A percentile compares a stretch with the other conserved stretches of the same genome.
Conservation (phyloP, 1,140 invertebrate genomes). For the Hesperophylax magnus region DNA sequence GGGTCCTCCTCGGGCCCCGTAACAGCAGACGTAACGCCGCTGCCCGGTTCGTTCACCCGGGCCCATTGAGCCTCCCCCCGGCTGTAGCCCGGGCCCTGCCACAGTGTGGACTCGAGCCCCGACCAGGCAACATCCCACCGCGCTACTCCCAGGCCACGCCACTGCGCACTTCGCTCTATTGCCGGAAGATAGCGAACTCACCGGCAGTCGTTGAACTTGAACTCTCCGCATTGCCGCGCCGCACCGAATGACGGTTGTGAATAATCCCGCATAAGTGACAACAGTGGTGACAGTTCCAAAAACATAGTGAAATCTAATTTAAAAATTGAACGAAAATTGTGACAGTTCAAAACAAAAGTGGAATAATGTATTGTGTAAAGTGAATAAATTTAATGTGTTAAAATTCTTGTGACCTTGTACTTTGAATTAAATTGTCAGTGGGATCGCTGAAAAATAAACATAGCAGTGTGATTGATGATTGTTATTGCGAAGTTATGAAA, state of each 20-base stretch:
- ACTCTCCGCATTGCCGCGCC: not conserved
- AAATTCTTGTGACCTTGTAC: too few species aligned
- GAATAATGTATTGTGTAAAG: too few species aligned
- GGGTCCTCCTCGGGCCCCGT: conserved; percentile 42
- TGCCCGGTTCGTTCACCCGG: conserved; percentile 54
- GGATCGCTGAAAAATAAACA: too few species aligned
- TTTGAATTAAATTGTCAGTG: too few species aligned
- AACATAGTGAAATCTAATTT: not conserved
- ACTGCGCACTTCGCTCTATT: conserved; percentile 30
- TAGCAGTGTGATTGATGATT: too few species aligned
- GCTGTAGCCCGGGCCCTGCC: conserved; percentile 2
- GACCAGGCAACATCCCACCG: not conserved
- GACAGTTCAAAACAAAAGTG: too few species aligned
- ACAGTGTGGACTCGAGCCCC: conserved; percentile 7
- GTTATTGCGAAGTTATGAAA: too few species aligned
- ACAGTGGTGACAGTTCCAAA: not conserved
- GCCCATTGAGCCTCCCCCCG: conserved; percentile 22
- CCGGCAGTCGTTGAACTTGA: conserved; percentile 49
- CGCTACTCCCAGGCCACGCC: not conserved
- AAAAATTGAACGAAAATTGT: not conserved
- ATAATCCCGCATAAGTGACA: conserved; percentile 9
- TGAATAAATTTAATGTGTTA: too few species aligned
- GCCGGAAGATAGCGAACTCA: conserved; percentile 44
- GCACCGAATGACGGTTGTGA: conserved; percentile 4
- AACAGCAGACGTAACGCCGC: conserved; percentile 51